Evolutionary conservation across 1,140 invertebrate species (phyloP).

Genomic region (Procambarus virginalis): DNA sequence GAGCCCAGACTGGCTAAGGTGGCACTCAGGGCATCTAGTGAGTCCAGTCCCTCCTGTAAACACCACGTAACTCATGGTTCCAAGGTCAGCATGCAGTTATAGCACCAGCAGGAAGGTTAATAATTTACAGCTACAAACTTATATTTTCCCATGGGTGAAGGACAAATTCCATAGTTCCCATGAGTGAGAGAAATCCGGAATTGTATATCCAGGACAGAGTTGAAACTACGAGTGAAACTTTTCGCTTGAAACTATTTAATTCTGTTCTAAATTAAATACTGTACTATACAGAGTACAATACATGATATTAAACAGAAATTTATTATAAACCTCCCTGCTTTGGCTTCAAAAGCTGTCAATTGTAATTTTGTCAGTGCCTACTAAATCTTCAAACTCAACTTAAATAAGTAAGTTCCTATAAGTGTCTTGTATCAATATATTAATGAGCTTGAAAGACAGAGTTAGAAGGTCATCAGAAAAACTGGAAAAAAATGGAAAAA

Average conservation of each 20-base stretch:
- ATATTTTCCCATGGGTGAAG: neutral
- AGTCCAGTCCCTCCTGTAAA: slow-evolving; percentile 64
- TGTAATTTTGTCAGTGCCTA: slow-evolving; percentile 24
- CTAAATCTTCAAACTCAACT: neutral
- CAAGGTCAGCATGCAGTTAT: slow-evolving; percentile 45
- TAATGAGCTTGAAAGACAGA: slow-evolving; percentile 41
- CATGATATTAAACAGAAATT: neutral
- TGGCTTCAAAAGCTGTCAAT: slow-evolving; percentile 9
- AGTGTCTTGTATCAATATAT: slow-evolving; percentile 7
- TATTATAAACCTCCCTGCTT: slow-evolving; percentile 18
- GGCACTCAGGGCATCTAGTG: slow-evolving; percentile 62
- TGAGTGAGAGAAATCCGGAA: no score
- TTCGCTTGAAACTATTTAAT: no score
- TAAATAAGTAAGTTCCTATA: neutral
- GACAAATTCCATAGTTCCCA: neutral
- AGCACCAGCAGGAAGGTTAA: slow-evolving; percentile 40
- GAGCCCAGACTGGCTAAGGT: slow-evolving; percentile 62
- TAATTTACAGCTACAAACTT: neutral
- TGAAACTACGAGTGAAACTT: no score
- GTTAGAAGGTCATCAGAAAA: neutral
- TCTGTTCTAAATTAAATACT: neutral
- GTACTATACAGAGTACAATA: neutral
- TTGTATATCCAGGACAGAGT: no score
- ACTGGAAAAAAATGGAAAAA: no score
- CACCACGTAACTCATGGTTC: slow-evolving; percentile 57